Evolutionary conservation across 2,888 invertebrate species (phyloP), one percentile per base, ranked within the genome.

Genomic region (Epistrophe eligans): DNA sequence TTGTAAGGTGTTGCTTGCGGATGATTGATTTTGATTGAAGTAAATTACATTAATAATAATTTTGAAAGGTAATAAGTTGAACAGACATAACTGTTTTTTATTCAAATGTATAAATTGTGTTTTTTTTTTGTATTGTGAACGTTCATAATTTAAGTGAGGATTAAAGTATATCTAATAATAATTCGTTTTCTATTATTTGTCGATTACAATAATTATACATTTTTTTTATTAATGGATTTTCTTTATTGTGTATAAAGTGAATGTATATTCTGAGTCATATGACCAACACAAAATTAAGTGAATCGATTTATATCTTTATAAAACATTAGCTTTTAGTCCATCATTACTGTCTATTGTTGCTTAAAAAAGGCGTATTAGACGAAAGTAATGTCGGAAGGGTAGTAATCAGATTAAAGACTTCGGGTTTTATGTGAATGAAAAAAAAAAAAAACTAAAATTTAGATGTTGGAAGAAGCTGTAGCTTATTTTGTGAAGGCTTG

Each of bases 21-120:
- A 77, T 85, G 84, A 85, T 77, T 81, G 81, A 48, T 52, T 84
- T 48, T 81, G 73, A 85, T 81, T 85, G 70, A 70, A 32, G 70
- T 66, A 77, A 84, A 81, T 80, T 81, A 58, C 43, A 81, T 60
- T 67, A 55, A 62, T 8, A 58, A 62, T 28, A 4, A 43, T 82
- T 72, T 77, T 9, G 52, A 72, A 52, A 80, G 60, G 13, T 55
- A 15, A 15, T 43, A 60, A 24, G 52, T 15, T 24, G 32, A 35
- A 32, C 35, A n/a, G 17, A 50, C 9, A 13, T 62, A 67, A 67
- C 67, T 0, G 24, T 70, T 55, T 55, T 52, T 55, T 40, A 40
- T 70, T 70, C 67, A 45, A 66, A 62, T 62, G 1, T 1, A 48
- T 45, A 5, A 13, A n/a, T 9, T 52, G 13, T 28, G 24, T 28